Conservation (phyloP, 2,113 vertebrate species). For the Psophia crepitans region DNA sequence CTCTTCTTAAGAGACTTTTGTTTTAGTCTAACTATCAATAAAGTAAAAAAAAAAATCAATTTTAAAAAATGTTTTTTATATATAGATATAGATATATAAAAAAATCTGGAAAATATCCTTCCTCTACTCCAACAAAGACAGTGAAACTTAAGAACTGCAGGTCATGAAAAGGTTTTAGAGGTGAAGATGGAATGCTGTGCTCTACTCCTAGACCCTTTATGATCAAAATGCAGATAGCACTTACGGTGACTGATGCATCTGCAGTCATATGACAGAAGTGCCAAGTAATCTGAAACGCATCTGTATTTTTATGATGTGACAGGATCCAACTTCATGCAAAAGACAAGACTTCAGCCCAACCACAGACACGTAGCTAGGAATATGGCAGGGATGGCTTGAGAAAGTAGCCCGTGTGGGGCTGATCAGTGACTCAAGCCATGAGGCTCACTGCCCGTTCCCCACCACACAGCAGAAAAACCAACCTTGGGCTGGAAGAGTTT, state of each 20-base stretch:
- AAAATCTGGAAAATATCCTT: background rate
- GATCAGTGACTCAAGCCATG: background rate
- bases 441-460: background rate
- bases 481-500: background rate
- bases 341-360: background rate
- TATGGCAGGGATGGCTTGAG: background rate
- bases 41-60: background rate
- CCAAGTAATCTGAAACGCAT: background rate
- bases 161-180: background rate
- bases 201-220: background rate
- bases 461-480: fast-evolving
- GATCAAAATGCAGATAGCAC: background rate
- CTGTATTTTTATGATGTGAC: background rate
- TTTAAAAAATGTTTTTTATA: too few species aligned
- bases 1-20: too few species aligned
- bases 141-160: background rate
- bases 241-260: background rate
- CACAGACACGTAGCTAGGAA: fast-evolving
- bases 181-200: background rate
- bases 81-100: too few species aligned
- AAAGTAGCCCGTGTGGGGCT: fast-evolving
- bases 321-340: background rate
- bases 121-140: background rate
- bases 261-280: background rate
- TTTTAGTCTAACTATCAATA: background rate